Evolutionary conservation across 2,113 vertebrate species (phyloP).

Genomic region (Typhlomys cinereus): DNA sequence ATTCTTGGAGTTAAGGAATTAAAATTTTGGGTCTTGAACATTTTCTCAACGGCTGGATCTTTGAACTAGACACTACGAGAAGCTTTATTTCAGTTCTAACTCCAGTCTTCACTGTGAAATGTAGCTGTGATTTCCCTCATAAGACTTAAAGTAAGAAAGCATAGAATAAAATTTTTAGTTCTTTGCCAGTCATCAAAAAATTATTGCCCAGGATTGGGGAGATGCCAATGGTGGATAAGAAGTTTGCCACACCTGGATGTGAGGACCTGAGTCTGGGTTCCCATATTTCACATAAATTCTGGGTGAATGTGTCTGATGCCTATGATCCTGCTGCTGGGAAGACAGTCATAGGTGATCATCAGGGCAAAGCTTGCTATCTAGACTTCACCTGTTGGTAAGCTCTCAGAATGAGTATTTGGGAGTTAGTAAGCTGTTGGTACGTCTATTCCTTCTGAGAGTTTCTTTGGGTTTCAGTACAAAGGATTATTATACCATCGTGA

Average conservation of each 20-base stretch:
- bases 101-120: slow-evolving; percentile 31
- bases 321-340: no score
- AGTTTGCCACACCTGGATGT: no score
- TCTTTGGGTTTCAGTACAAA: neutral
- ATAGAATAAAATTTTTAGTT: slow-evolving; percentile 38
- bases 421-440: neutral
- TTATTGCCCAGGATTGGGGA: no score
- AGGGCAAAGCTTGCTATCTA: no score
- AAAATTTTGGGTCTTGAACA: neutral
- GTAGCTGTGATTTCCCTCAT: neutral
- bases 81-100: neutral
- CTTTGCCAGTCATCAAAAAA: neutral
- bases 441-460: neutral
- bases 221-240: no score
- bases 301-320: no score
- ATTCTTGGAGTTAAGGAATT: slow-evolving; percentile 5
- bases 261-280: no score
- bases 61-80: neutral
- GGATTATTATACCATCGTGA: neutral
- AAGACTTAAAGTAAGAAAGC: neutral
- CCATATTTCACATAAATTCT: no score
- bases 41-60: neutral
- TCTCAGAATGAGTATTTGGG: slow-evolving; percentile 5
- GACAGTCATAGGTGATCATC: no score
- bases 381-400: no score